Evolutionary conservation across 2,113 vertebrate genomes (phyloP).

Genomic region (Tapirus terrestris): DNA sequence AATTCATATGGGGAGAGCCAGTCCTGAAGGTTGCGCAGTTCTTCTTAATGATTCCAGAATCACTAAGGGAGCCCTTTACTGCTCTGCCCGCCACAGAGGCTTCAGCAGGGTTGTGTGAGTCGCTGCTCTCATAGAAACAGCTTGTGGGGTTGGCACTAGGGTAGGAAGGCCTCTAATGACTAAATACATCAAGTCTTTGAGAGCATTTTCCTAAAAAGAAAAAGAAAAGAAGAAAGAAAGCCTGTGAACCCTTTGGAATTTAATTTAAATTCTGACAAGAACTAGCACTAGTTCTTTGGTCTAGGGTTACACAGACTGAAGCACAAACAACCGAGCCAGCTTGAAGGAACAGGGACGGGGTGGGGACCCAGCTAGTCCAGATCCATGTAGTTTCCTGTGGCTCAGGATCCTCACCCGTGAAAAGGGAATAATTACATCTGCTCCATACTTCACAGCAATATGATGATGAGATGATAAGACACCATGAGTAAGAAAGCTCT

Average conservation of each 20-base stretch:
- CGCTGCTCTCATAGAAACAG: background rate
- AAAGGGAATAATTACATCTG: background rate
- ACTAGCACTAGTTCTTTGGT: background rate
- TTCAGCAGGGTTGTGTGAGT: accelerated
- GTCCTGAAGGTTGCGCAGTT: background rate
- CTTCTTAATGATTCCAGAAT: background rate
- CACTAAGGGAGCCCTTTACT: background rate
- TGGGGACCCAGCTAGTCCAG: background rate
- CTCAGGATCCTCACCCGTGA: background rate
- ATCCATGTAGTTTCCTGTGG: no score
- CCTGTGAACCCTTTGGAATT: background rate
- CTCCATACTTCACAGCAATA: background rate
- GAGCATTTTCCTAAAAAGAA: background rate
- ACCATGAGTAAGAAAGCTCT: background rate
- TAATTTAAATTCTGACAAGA: background rate
- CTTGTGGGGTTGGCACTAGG: background rate
- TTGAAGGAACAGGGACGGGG: background rate
- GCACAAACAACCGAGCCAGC: background rate
- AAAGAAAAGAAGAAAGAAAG: background rate
- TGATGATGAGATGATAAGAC: no score
- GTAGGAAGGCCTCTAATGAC: background rate
- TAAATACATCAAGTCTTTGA: background rate
- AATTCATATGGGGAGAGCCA: background rate
- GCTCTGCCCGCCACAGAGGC: background rate
- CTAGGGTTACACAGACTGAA: background rate